Conservation (phyloP, 2,797 vertebrate genomes). For the Poecilia gillii region DNA sequence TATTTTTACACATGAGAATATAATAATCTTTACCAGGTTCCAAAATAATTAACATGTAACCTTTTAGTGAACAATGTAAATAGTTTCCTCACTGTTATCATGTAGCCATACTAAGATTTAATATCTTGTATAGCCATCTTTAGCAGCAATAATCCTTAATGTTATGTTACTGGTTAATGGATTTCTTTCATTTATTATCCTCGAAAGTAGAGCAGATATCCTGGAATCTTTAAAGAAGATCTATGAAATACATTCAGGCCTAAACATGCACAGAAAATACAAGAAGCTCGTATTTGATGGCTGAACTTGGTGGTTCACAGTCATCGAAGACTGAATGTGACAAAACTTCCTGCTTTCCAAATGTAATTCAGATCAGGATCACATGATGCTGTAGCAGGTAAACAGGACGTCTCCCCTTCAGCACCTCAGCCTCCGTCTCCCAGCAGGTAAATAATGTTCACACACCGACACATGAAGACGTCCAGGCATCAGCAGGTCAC, state of each 20-base stretch:
- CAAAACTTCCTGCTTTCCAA: not conserved
- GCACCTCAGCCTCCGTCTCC: conserved; percentile 86
- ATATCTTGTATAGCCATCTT: not conserved
- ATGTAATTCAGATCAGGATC: conserved; percentile 84
- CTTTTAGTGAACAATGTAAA: not conserved
- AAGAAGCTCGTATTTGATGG: not conserved
- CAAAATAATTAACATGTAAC: not conserved
- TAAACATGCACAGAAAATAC: not conserved
- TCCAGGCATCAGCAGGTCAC: not conserved
- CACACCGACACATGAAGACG: not conserved
- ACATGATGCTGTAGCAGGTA: conserved; percentile 82
- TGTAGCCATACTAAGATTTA: not conserved
- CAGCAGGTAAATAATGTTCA: conserved; percentile 84
- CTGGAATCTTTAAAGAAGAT: not conserved
- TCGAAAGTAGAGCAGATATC: not conserved
- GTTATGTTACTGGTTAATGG: not conserved
- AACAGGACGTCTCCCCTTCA: conserved; percentile 75
- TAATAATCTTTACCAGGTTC: not conserved
- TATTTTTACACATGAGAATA: not conserved
- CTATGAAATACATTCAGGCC: not conserved
- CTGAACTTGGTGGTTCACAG: not conserved
- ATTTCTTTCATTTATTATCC: not conserved
- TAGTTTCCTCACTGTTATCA: not conserved
- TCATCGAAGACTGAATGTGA: not conserved
- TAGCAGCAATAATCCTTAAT: not conserved